These are phyloP conservation scores for Netelia fuscicornis DNA, from an alignment of 2,888 invertebrate genomes.

Conservation along the genomic window DNA sequence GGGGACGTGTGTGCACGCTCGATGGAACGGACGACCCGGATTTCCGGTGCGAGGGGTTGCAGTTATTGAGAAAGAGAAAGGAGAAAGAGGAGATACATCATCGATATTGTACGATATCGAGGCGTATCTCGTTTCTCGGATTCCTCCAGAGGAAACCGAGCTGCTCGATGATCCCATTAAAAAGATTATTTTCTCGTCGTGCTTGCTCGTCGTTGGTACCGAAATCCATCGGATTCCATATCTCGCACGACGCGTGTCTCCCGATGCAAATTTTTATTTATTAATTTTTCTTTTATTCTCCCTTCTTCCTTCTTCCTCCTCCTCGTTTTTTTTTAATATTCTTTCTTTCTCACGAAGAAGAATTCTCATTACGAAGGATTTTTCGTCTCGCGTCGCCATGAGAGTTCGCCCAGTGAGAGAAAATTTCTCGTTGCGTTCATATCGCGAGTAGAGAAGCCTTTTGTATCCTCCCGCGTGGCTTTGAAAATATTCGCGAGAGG, in stretches of 20 bases:
- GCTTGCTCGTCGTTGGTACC: neutral
- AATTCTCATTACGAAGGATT: conserved; percentile 26
- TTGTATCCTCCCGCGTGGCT: conserved; percentile 18
- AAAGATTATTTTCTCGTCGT: conserved; percentile 32
- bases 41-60: conserved; percentile 41
- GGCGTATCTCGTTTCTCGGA: conserved; percentile 50
- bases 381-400: conserved; percentile 1
- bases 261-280: neutral
- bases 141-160: conserved; percentile 46
- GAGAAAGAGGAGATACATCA: neutral
- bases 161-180: conserved; percentile 51
- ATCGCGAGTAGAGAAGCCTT: neutral
- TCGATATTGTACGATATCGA: conserved; percentile 20
- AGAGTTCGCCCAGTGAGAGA: neutral
- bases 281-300: neutral
- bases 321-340: neutral
- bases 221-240: neutral
- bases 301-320: neutral
- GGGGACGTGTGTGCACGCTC: neutral
- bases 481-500: conserved; percentile 21
- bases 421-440: conserved; percentile 3
- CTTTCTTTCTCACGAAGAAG: neutral
- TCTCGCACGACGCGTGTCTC: neutral
- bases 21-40: conserved; percentile 57
- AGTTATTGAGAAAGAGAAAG: neutral